Base-by-base conservation (phyloP, 2,888 invertebrate species). In the Brenthis ino region DNA sequence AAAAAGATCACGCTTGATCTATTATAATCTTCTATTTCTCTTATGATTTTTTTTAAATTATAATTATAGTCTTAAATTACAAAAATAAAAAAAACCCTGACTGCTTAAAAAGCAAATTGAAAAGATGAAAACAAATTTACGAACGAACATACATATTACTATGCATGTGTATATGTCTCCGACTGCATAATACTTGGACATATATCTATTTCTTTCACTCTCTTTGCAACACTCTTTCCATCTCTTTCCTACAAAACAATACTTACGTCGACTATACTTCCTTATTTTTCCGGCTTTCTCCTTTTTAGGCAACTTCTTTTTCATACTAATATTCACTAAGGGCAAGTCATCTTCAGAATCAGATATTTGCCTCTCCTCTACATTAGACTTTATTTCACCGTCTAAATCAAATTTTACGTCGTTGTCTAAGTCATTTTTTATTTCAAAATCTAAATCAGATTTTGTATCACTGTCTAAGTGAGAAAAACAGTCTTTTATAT, bases 271-370 rank as follows among this genome's bases (percentile, higher is more conserved):
- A 28, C 20, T 61, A 47, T 65, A 51, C 24, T 65, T 67, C 24
- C 51, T 70, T 43, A 67, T 64, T 61, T 67, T 75, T 57, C 64
- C 61, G 16, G 55, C 61, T 4, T 65, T 57, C 16, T 61, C 56
- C 1, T 67, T 74, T 8, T 37, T 24, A 63, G 53, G 65, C 8
- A 71, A 54, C n/a, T 75, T 68, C 8, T 65, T 75, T 43, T 75
- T 76, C 0, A 43, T 54, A 13, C 76, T 78, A 6, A 84, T 76
- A 3, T 57, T 74, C 6, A 80, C 76, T 2, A 84, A 63, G 0
- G 84, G 85, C 0, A 84, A 14, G 56, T 86, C 80, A 12, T 86
- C 86, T 47, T 86, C 86, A 0, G 85, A 80, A 28, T 85, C 85
- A 0, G 82, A 76, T 50, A 20, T 16, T 20, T 20, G 33, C n/a